Evolutionary conservation across 2,113 vertebrate species (phyloP).

Genomic region (Caracal caracal): DNA sequence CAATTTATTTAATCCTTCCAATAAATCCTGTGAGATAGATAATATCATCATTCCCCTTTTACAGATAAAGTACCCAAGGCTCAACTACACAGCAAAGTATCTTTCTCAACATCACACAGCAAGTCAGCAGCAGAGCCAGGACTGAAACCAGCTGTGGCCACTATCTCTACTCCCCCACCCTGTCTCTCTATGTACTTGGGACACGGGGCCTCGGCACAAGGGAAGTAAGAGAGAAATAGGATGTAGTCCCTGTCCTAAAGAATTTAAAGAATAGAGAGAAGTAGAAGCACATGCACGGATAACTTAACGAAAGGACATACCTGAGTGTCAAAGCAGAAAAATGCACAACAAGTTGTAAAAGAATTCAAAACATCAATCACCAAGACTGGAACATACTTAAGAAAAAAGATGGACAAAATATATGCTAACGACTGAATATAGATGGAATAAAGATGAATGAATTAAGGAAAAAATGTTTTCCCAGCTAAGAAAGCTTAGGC

Average conservation of each 20-base stretch:
- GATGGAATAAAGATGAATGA: neutral
- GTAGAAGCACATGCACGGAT: neutral
- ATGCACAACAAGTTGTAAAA: neutral
- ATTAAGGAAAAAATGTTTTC: neutral
- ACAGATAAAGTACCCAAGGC: conserved; percentile 10
- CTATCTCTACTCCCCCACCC: neutral
- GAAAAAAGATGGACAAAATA: neutral
- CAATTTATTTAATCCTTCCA: conserved; percentile 34
- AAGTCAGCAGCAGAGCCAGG: neutral
- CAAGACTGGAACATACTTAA: neutral
- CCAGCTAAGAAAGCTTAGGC: neutral
- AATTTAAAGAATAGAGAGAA: neutral
- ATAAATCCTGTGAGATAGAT: neutral
- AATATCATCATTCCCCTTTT: neutral
- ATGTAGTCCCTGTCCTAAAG: neutral
- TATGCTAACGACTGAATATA: neutral
- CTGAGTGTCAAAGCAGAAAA: conserved; percentile 5
- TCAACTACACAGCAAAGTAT: neutral
- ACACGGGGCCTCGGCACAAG: neutral
- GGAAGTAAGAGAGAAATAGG: neutral
- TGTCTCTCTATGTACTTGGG: neutral
- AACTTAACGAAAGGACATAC: neutral
- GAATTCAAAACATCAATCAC: conserved; percentile 31
- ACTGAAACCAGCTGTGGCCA: conserved; percentile 8
- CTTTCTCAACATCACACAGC: conserved; percentile 15